A percentile compares a stretch with the other conserved stretches of the same genome.
Conservation (phyloP, 2,888 invertebrate genomes). For the Andrena praecox region DNA sequence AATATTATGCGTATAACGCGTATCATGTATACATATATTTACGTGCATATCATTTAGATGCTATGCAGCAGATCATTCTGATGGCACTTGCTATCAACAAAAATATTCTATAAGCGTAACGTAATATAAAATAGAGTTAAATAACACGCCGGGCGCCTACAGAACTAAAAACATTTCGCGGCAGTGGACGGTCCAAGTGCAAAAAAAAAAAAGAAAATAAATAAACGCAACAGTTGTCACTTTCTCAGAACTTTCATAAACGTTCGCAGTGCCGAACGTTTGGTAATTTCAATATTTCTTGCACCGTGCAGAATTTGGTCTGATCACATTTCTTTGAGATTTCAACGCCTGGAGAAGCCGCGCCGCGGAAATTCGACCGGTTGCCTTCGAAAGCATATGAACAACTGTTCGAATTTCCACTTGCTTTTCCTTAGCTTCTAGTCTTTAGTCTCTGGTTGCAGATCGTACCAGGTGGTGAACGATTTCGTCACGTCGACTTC, state of each 20-base stretch:
- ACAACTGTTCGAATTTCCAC: slow-evolving; percentile 64
- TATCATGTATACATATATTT: slow-evolving; percentile 25
- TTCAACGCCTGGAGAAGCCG: slow-evolving; percentile 40
- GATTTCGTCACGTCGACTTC: slow-evolving; percentile 90
- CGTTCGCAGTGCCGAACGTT: slow-evolving; percentile 14
- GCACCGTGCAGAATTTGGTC: slow-evolving; percentile 8
- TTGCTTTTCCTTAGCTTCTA: slow-evolving; percentile 74
- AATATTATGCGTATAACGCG: not conserved
- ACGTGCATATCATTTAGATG: slow-evolving; percentile 7
- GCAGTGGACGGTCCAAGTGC: slow-evolving; percentile 67
- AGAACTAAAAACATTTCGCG: slow-evolving; percentile 28
- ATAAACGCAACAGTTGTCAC: slow-evolving; percentile 36
- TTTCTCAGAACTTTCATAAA: slow-evolving; percentile 34
- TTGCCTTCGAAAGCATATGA: slow-evolving; percentile 55
- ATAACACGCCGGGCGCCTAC: not conserved
- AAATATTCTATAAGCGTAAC: slow-evolving; percentile 14
- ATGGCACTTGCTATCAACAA: slow-evolving; percentile 8
- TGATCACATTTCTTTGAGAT: slow-evolving; percentile 21
- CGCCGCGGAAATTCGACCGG: slow-evolving; percentile 50
- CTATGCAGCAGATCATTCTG: not conserved
- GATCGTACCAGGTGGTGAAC: slow-evolving; percentile 90
- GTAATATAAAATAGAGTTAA: slow-evolving; percentile 4
- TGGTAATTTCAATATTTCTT: not conserved
- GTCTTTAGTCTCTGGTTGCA: slow-evolving; percentile 87
- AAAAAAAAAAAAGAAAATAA: slow-evolving; percentile 43